Percentiles rank a stretch among this genome's conserved stretches.
These are phyloP conservation scores for Antheraea pernyi DNA, from an alignment of 1,140 invertebrate genomes.

Conservation along the genomic window DNA sequence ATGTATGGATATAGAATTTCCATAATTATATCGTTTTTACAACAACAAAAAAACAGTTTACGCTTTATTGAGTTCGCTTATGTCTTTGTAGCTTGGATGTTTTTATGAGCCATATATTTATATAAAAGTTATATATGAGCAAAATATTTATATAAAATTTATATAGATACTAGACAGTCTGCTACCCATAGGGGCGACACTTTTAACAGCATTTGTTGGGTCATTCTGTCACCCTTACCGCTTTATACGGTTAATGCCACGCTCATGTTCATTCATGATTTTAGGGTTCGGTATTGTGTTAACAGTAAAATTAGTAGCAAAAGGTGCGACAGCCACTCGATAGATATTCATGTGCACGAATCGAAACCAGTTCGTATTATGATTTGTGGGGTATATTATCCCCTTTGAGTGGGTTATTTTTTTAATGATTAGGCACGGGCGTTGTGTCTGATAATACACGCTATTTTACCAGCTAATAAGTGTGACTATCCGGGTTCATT, in stretches of 20 bases:
- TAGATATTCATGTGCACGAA: conserved; percentile 45
- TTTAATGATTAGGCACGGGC: conserved; percentile 20
- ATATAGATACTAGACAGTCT: conserved; percentile 10
- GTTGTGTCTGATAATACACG: neutral
- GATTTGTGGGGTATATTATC: conserved; percentile 35
- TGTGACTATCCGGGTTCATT: neutral
- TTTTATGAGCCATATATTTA: neutral
- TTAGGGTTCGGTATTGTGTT: conserved; percentile 45
- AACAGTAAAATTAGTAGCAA: conserved; percentile 54
- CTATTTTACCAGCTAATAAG: conserved; percentile 10
- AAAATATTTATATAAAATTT: neutral
- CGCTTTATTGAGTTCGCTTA: too few relatives aligned
- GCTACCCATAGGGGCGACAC: conserved; percentile 15
- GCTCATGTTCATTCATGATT: conserved; percentile 61
- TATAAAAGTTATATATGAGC: neutral
- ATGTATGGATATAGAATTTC: too few relatives aligned
- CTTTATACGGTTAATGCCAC: conserved; percentile 31
- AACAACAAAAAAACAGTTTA: too few relatives aligned
- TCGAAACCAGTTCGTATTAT: conserved; percentile 36
- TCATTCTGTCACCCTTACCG: conserved; percentile 44
- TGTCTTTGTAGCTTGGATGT: too few relatives aligned
- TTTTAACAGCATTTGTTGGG: conserved; percentile 41
- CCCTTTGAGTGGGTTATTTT: conserved; percentile 34
- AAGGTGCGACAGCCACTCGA: conserved; percentile 51
- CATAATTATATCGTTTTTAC: too few relatives aligned